These are phyloP conservation scores for Dichetophora obliterata DNA, from an alignment of 2,888 invertebrate species.

Conservation along the genomic window DNA sequence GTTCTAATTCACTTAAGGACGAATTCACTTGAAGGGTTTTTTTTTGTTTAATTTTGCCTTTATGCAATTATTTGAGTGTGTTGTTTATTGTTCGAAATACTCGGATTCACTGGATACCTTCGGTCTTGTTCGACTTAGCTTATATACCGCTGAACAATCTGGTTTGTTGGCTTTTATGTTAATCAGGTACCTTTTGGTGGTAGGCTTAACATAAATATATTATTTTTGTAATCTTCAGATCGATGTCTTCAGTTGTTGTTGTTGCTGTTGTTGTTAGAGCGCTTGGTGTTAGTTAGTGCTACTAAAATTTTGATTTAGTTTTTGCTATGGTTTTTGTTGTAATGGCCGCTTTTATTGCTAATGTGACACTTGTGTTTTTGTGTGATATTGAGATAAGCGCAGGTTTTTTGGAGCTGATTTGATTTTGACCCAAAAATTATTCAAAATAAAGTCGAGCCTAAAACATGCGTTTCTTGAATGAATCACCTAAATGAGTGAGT, in stretches of 20 bases:
- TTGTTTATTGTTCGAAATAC: slow-evolving; percentile 12
- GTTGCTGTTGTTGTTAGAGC: slow-evolving; percentile 25
- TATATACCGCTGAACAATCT: slow-evolving; percentile 53
- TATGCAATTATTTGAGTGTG: neutral
- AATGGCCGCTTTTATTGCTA: neutral
- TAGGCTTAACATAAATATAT: slow-evolving; percentile 3
- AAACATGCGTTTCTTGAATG: slow-evolving; percentile 9
- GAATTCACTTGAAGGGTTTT: neutral
- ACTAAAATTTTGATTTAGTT: neutral
- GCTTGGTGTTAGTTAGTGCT: slow-evolving; percentile 38
- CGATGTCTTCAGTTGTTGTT: no score
- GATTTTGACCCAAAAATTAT: slow-evolving; percentile 59
- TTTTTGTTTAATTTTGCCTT: neutral
- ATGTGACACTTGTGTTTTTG: slow-evolving; percentile 3
- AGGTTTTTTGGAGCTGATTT: neutral
- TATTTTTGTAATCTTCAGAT: slow-evolving; percentile 5
- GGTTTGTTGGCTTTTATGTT: slow-evolving; percentile 12
- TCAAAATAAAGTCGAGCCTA: slow-evolving; percentile 55
- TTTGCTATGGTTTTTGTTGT: neutral
- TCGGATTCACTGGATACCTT: slow-evolving; percentile 55
- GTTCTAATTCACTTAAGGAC: slow-evolving; percentile 3
- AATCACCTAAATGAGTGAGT: neutral
- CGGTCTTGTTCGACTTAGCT: slow-evolving; percentile 56
- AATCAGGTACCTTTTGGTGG: neutral
- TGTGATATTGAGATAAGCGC: slow-evolving; percentile 16